A percentile compares a stretch with the other conserved stretches of the same genome.
Conservation (phyloP, 2,888 invertebrate species). For the Sepioteuthis lessoniana region DNA sequence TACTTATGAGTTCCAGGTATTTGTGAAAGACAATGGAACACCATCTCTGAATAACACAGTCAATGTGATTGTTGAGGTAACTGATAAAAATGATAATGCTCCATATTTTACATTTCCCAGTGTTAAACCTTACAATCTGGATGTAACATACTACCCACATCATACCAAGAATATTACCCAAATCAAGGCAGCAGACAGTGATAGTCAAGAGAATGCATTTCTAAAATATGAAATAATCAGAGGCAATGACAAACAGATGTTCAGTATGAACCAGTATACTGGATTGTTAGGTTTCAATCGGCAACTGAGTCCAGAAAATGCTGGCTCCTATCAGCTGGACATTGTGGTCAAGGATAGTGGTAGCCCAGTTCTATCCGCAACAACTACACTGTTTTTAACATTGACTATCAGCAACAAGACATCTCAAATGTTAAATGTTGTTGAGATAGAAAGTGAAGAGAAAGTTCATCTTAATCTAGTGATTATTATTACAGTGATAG, state of each 20-base stretch:
- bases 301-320: not conserved
- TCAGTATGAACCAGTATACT: conserved; percentile 33
- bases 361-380: conserved; percentile 21
- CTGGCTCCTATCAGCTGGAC: conserved; percentile 33
- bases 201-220: conserved; percentile 33
- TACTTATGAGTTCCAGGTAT: not conserved
- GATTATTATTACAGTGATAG: conserved; percentile 33
- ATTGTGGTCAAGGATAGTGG: not conserved
- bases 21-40: conserved; percentile 16
- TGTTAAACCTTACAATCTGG: not conserved
- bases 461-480: not conserved
- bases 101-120: conserved; percentile 33
- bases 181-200: not conserved
- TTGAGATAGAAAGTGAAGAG: conserved; percentile 3
- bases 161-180: not conserved
- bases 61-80: conserved; percentile 12
- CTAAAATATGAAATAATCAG: conserved; percentile 1
- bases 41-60: not conserved
- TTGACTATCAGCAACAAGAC: not conserved
- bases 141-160: not conserved
- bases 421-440: not conserved
- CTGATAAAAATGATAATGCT: conserved; percentile 25
- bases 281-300: conserved; percentile 33
- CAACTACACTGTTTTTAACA: conserved; percentile 11
- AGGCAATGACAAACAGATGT: not conserved